Evolutionary conservation across 2,113 vertebrate species (phyloP).

Genomic region (Rousettus leschenaultii): DNA sequence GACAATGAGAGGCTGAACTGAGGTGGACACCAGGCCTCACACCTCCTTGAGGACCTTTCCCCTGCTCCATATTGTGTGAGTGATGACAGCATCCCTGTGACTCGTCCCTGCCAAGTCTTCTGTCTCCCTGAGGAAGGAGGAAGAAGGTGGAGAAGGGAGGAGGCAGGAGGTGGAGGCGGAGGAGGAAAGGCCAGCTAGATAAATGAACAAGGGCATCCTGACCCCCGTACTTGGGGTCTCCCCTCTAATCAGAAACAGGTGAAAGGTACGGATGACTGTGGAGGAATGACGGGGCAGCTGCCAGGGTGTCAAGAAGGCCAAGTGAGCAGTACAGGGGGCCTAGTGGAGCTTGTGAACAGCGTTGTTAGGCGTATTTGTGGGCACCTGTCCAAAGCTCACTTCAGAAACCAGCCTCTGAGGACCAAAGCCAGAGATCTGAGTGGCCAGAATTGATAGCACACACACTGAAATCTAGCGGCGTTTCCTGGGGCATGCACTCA

Average conservation of each 20-base stretch:
- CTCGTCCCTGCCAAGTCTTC: neutral
- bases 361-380: neutral
- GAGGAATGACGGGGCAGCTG: neutral
- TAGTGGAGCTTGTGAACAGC: neutral
- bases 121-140: neutral
- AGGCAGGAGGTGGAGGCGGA: neutral
- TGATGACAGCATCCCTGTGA: neutral
- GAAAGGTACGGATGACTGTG: neutral
- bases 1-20: neutral
- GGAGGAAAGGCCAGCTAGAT: neutral
- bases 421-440: neutral
- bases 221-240: neutral
- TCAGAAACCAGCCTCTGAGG: neutral
- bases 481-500: neutral
- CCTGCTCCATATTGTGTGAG: neutral
- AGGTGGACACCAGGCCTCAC: neutral
- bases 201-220: neutral
- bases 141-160: neutral
- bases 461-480: neutral
- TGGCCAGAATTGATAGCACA: neutral
- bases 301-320: neutral
- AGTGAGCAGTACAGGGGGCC: neutral
- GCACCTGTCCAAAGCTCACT: neutral
- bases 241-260: neutral
- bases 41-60: neutral